Percentiles rank a stretch among this genome's conserved stretches.
phyloP scores from a whole-genome alignment of 2,888 invertebrate genomes.

The Drosophila rellima region DNA sequence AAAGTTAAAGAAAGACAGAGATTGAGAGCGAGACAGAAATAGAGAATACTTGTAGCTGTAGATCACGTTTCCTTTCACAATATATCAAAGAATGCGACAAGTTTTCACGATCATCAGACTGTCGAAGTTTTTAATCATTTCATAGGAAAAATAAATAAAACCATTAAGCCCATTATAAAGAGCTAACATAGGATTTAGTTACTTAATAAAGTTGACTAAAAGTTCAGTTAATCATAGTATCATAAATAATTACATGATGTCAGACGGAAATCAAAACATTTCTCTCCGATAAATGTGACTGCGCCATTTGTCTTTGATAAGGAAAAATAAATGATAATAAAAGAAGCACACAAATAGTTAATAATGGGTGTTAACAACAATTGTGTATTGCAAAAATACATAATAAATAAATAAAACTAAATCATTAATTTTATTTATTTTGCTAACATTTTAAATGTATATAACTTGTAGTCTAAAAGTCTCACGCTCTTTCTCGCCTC shows the following conservation, averaged over 20 bases:
- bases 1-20: constrained; percentile 6
- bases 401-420: neutral
- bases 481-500: neutral
- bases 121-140: neutral
- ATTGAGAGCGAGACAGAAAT: neutral
- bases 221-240: constrained; percentile 11
- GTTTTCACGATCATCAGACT: constrained; percentile 19
- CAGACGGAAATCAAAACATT: constrained; percentile 22
- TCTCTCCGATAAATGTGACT: constrained; percentile 10
- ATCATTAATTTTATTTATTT: too few relatives aligned
- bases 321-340: neutral
- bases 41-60: constrained; percentile 1
- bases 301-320: constrained; percentile 6
- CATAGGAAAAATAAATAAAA: neutral
- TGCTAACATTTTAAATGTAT: too few relatives aligned
- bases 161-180: neutral
- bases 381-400: neutral
- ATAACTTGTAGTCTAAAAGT: neutral
- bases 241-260: constrained; percentile 28
- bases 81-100: constrained; percentile 18
- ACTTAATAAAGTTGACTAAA: constrained; percentile 3
- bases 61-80: constrained; percentile 61
- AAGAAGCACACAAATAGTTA: constrained; percentile 10
- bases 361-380: neutral
- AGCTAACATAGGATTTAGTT: neutral